phyloP scores from a whole-genome alignment of 1,140 invertebrate species.

The Drosophila parvula region DNA sequence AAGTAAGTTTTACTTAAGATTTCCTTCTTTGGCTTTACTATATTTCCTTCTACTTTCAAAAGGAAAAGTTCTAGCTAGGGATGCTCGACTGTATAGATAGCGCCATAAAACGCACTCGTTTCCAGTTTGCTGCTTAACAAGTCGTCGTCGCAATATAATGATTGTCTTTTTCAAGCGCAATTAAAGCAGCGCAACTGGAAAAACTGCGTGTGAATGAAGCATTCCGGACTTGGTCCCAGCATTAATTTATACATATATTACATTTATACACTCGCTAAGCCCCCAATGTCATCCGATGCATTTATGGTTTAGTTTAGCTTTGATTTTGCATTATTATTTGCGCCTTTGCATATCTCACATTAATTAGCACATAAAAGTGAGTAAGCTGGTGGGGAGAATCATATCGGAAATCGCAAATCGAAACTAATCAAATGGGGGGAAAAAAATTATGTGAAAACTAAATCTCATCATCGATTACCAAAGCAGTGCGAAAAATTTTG shows the following conservation, averaged over 20 bases:
- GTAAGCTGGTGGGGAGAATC: background rate
- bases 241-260: constrained; percentile 6
- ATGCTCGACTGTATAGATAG: constrained; percentile 13
- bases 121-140: constrained; percentile 39
- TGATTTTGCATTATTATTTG: constrained; percentile 25
- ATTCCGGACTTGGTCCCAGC: constrained; percentile 23
- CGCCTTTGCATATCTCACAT: constrained; percentile 58
- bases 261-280: constrained; percentile 15
- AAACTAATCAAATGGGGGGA: constrained; percentile 17
- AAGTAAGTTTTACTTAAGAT: too few species aligned
- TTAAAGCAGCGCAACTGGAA: constrained; percentile 49
- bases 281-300: constrained; percentile 62
- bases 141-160: constrained; percentile 20
- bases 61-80: background rate
- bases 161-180: constrained; percentile 44
- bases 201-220: constrained; percentile 62
- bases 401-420: constrained; percentile 13
- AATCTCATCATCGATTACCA: constrained; percentile 23
- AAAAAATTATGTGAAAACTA: constrained; percentile 5
- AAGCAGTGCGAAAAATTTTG: constrained; percentile 22
- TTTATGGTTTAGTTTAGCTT: constrained; percentile 41
- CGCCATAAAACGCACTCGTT: constrained; percentile 40
- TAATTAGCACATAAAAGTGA: constrained; percentile 54
- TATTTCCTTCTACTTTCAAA: background rate
- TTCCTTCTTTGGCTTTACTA: too few species aligned